Base-by-base conservation (phyloP, 2,113 vertebrate species). In the Alligator mississippiensis region DNA sequence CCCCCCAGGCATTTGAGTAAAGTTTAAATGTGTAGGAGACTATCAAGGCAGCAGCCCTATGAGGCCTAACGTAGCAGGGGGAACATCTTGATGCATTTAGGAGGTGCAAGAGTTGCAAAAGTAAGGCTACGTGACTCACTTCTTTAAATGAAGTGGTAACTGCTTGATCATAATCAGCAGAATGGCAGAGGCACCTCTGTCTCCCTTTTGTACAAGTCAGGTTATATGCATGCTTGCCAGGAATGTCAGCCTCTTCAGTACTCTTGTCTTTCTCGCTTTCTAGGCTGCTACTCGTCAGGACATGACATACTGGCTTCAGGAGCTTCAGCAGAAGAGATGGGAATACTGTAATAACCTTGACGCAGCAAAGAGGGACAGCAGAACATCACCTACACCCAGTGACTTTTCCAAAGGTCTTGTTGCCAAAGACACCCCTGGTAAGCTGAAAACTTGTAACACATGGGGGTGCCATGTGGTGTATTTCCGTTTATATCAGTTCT, bases 281-380 rank as follows among this genome's bases (percentile, higher is more conserved):
- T 74, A 99, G 99, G 99, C 99, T 13, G 98, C 99, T 1, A 99
- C 96, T 47, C 98, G 96, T 30, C 99, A 99, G 95, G 98, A 98
- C 93, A 99, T 99, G 99, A 98, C 98, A 3, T 99, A 98, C 95
- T 99, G 99, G 99, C 97, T 99, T 4, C 99, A 99, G 94, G 98
- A 99, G 91, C 97, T 99, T 55, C 99, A 99, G 89, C 99, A 99
- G 98, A 99, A 99, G 87, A 98, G 99, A 25, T 99, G 99, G 99
- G 99, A 99, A 59, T 99, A 99, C 87, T 99, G 99, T 94, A 99
- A 98, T 94, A 98, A 97, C 13, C 96, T 98, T 0, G 98, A 98
- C 0, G 95, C 95, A 1, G 98, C 98, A 1, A 98, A 98, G 70
- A 97, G 98, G 92, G 98, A 98, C 97, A 98, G 98, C 96, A 95